Evolutionary conservation across 1,140 invertebrate species (phyloP).

Genomic region (Thrips palmi): DNA sequence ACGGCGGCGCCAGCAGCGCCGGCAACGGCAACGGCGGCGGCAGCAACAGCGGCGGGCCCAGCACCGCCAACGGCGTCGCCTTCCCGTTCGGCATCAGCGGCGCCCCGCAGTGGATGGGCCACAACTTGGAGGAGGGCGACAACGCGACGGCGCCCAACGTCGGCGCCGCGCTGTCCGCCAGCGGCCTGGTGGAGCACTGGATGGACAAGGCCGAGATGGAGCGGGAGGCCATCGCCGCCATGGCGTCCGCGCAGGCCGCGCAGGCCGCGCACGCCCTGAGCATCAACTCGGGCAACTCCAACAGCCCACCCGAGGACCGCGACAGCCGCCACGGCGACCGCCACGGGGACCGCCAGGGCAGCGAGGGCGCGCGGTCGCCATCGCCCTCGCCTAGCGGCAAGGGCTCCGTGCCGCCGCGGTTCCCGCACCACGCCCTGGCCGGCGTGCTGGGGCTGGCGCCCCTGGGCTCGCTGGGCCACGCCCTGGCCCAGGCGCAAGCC

Average conservation of each 20-base stretch:
- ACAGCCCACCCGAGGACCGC: too few relatives aligned
- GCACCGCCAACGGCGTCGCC: conserved; percentile 25
- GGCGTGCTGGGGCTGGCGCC: conserved; percentile 12
- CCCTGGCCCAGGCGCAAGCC: conserved; percentile 8
- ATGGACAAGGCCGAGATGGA: conserved; percentile 15
- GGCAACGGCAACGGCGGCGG: conserved; percentile 62
- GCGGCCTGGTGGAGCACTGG: conserved; percentile 18
- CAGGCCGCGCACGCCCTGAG: conserved; percentile 1
- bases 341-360: too few relatives aligned
- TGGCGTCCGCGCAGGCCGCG: conserved; percentile 3
- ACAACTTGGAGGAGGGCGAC: conserved; percentile 14
- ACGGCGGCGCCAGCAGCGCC: conserved; percentile 28
- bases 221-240: conserved; percentile 16
- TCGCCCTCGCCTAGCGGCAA: conserved; percentile 17
- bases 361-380: too few relatives aligned
- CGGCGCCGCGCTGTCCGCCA: conserved; percentile 14
- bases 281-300: too few relatives aligned
- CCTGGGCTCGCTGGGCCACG: conserved; percentile 14
- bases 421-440: conserved; percentile 18
- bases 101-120: conserved; percentile 14
- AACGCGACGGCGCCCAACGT: conserved; percentile 15
- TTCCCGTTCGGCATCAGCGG: conserved; percentile 20
- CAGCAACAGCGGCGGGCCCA: conserved; percentile 41
- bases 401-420: conserved; percentile 13
- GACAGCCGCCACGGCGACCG: too few relatives aligned